phyloP scores from a whole-genome alignment of 2,888 invertebrate species.

The Plagodis pulveraria region DNA sequence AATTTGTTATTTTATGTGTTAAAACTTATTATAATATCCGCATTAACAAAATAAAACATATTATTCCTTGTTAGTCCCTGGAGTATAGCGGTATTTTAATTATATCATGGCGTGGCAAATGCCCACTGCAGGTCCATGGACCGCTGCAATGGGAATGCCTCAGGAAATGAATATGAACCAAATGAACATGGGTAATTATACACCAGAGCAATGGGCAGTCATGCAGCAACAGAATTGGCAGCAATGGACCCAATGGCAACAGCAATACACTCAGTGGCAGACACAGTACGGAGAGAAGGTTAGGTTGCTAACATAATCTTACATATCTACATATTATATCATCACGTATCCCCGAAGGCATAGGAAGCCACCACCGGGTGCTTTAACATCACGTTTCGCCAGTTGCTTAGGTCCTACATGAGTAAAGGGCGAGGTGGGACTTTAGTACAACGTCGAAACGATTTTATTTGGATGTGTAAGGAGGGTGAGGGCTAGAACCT shows the following conservation, averaged over 20 bases:
- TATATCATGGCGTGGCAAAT: slow-evolving; percentile 73
- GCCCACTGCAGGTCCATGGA: slow-evolving; percentile 62
- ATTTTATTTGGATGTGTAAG: too few relatives aligned
- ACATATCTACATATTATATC: slow-evolving; percentile 4
- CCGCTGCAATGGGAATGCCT: slow-evolving; percentile 56
- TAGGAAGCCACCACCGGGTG: too few relatives aligned
- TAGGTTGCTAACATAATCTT: slow-evolving; percentile 8
- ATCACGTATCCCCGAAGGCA: neutral
- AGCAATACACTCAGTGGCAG: slow-evolving; percentile 91
- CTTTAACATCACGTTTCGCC: too few relatives aligned
- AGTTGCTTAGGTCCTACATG: too few relatives aligned
- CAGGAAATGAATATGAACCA: slow-evolving; percentile 57
- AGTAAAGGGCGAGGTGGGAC: too few relatives aligned
- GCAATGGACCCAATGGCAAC: slow-evolving; percentile 91
- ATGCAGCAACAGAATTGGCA: slow-evolving; percentile 90
- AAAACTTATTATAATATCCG: too few relatives aligned
- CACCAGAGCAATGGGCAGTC: slow-evolving; percentile 88
- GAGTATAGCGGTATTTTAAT: too few relatives aligned
- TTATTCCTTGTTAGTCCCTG: too few relatives aligned
- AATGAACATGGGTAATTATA: slow-evolving; percentile 72
- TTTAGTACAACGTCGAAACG: too few relatives aligned
- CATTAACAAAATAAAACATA: too few relatives aligned
- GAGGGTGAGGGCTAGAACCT: too few relatives aligned
- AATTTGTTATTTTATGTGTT: too few relatives aligned
- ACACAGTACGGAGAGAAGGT: slow-evolving; percentile 91